phyloP scores from a whole-genome alignment of 2,113 vertebrate species.

The Macquaria australasica region DNA sequence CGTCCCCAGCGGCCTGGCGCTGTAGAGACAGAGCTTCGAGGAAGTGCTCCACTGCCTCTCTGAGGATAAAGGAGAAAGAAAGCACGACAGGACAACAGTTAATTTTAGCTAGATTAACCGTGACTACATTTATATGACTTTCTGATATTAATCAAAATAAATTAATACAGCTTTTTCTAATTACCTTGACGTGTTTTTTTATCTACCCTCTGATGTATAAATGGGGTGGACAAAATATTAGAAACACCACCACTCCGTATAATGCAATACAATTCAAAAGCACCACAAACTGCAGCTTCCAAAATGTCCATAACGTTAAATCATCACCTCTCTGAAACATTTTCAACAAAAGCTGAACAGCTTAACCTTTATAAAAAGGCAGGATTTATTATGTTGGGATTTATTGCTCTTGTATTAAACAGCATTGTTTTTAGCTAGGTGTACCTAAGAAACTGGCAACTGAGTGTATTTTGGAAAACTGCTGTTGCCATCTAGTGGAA shows the following conservation, averaged over 20 bases:
- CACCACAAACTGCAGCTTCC: neutral
- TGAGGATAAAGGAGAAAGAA: constrained; percentile 67
- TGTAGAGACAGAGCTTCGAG: constrained; percentile 96
- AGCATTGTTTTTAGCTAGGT: neutral
- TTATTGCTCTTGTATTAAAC: neutral
- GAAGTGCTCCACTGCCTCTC: constrained; percentile 98
- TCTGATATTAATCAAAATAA: neutral
- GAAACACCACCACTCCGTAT: neutral
- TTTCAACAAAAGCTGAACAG: neutral
- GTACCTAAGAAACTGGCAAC: neutral
- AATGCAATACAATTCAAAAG: neutral
- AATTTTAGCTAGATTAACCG: neutral
- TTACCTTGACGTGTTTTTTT: neutral
- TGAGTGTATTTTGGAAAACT: neutral
- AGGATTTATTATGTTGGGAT: neutral
- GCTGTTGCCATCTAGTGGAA: constrained; percentile 40
- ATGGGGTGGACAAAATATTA: neutral
- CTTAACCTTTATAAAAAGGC: neutral
- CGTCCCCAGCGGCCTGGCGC: constrained; percentile 89
- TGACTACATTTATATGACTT: neutral
- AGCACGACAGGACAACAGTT: neutral
- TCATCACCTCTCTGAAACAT: neutral
- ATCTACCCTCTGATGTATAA: neutral
- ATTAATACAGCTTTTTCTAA: neutral
- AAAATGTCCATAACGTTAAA: neutral